Base-by-base conservation (phyloP, 2,797 vertebrate species). In the Alauda arvensis region DNA sequence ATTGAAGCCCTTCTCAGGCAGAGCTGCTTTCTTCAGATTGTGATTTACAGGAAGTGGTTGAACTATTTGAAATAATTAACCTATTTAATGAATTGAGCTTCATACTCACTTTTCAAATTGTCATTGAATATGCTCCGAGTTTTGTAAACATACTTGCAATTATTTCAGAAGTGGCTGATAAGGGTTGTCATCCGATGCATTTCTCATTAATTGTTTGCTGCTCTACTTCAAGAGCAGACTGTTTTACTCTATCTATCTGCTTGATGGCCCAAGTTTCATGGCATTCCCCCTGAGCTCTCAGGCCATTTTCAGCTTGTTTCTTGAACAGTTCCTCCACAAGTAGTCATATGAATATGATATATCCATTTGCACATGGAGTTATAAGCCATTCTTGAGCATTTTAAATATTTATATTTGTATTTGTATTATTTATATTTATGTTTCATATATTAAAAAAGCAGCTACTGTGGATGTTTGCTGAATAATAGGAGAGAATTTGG, bases 131-230 rank as follows among this genome's bases (percentile, higher is more conserved):
- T n/a, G 28, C 72, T 91, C 37, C 33, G 76, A 90, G 42, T 92
- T 94, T 90, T 91, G 82, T 86, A 94, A 94, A 95, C 82, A 85
- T 78, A 57, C 56, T 77, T 63, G 79, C 84, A 94, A 76, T 92
- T 93, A 91, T 92, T 90, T 85, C 82, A 89, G 74, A 89, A 95
- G 77, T 94, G 82, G 63, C 46, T 93, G 82, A 79, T 93, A 84
- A 86, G 85, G 71, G 89, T 84, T 93, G 82, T 90, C 79, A 95
- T 69, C 69, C 76, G 56, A 26, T 60, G 68, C 26, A 34, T 91
- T 88, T 83, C 88, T 87, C 60, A 37, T 69, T 90, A 91, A 77
- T 92, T 90, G 57, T 91, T 89, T 76, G 56, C 53, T 83, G 45
- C 52, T 87, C 42, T 87, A 37, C 42, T 83, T 80, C 34, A 60